Evolutionary conservation across 2,797 vertebrate genomes (phyloP).

Genomic region (Mycteria americana): DNA sequence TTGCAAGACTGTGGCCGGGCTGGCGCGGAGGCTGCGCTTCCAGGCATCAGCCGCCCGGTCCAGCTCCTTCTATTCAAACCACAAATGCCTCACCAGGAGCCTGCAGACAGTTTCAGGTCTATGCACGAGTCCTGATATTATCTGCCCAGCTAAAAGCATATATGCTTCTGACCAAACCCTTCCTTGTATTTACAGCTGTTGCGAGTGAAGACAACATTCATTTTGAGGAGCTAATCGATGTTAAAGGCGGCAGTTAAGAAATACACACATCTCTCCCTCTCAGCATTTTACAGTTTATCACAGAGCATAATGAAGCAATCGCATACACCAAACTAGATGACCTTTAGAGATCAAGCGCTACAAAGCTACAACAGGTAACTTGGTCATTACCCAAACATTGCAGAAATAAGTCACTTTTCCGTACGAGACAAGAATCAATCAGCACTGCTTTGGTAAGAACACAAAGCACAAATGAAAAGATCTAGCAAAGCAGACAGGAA

Average conservation of each 20-base stretch:
- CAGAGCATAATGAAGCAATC: not conserved
- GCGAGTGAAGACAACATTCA: not conserved
- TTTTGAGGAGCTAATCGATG: not conserved
- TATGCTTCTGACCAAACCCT: slow-evolving; percentile 88
- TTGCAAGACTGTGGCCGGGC: slow-evolving; percentile 52
- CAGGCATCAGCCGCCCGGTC: slow-evolving; percentile 21
- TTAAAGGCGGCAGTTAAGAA: not conserved
- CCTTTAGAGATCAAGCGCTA: not conserved
- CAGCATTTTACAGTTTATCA: not conserved
- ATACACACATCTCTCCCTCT: not conserved
- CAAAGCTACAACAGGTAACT: not conserved
- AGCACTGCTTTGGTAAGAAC: not conserved
- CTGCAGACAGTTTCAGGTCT: slow-evolving; percentile 54
- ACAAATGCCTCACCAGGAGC: slow-evolving; percentile 49
- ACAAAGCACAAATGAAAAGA: not conserved
- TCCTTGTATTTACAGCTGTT: slow-evolving; percentile 85
- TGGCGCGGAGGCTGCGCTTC: slow-evolving; percentile 51
- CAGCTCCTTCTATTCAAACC: slow-evolving; percentile 56
- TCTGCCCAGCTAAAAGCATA: slow-evolving; percentile 75
- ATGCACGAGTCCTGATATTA: slow-evolving; percentile 81
- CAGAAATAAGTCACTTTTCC: not conserved
- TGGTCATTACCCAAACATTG: not conserved
- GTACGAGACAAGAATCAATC: not conserved
- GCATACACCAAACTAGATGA: not conserved
- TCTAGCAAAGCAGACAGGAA: not conserved